Evolutionary conservation across 2,113 vertebrate genomes (phyloP), one percentile per base, ranked within the genome.

Genomic region (Pseudopipra pipra): DNA sequence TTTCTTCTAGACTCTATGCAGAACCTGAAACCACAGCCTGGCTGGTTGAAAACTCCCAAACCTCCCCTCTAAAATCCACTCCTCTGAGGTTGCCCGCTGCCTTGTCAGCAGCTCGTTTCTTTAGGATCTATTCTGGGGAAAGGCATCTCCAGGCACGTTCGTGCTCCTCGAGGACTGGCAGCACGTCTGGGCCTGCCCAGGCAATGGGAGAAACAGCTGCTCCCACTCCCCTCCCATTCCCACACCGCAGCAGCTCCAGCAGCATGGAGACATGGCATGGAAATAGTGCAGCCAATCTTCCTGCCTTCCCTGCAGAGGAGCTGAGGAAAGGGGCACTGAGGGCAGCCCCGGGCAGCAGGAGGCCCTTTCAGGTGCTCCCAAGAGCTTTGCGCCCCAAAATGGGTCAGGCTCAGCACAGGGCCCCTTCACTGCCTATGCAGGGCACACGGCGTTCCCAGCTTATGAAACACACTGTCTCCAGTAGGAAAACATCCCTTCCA

Each of bases 321-420:
- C 80, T 18, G 31, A 33, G 39, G 25, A 84, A 75, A 59, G 68
- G 90, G 85, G 73, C 95, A 93, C 51, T 4, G 3, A 95, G 77
- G 78, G 85, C 91, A 90, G 80, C 70, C 72, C 70, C 25, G 20
- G 76, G 76, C 6, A 0, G 62, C 10, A 1, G 79, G 61, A 88
- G 55, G 82, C 85, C 67, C 56, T 85, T 91, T 95, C 67, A 95
- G 87, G 85, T 92, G 70, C 44, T 95, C 88, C 90, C 90, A 87
- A 52, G 70, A 91, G 92, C 51, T 90, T 37, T 92, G 85, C 35
- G 0, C 93, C 92, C 94, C 93, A 75, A 95, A 96, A 84, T 95
- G 93, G 95, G 95, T 95, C 91, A 95, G 77, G 43, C 79, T 94
- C 11, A 0, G 52, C 75, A 85, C 71, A 56, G 71, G 78, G 89